phyloP scores from a whole-genome alignment of 2,888 invertebrate genomes.

The Taenaris catops region DNA sequence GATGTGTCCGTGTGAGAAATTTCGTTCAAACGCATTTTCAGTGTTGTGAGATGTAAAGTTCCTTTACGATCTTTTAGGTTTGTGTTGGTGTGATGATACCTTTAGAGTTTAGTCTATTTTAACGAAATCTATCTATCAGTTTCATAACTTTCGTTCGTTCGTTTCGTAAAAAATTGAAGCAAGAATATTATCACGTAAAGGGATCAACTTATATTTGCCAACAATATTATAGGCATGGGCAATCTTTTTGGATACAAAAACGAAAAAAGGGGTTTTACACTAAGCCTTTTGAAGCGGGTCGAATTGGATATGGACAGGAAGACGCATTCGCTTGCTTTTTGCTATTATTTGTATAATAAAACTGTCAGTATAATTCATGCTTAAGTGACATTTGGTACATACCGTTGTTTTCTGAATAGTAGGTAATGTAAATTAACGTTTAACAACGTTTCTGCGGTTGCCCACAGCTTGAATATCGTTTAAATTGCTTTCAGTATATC shows the following conservation, averaged over 20 bases:
- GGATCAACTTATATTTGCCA: slow-evolving; percentile 69
- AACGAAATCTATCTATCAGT: too few relatives aligned
- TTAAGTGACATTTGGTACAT: slow-evolving; percentile 56
- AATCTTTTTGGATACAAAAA: slow-evolving; percentile 71
- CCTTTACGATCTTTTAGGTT: too few relatives aligned
- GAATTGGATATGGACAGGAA: slow-evolving; percentile 70
- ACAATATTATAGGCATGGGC: slow-evolving; percentile 66
- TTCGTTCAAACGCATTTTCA: too few relatives aligned
- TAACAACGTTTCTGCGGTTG: background rate
- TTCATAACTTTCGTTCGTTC: too few relatives aligned
- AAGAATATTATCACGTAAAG: slow-evolving; percentile 14
- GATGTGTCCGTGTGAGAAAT: too few relatives aligned
- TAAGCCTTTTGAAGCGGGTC: slow-evolving; percentile 77
- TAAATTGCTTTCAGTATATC: too few relatives aligned
- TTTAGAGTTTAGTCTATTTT: too few relatives aligned
- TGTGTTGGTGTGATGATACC: too few relatives aligned
- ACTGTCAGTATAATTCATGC: slow-evolving; percentile 61
- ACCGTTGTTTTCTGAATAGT: slow-evolving; percentile 37
- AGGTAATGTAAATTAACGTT: slow-evolving; percentile 4
- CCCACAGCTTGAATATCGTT: too few relatives aligned
- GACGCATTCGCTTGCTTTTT: slow-evolving; percentile 63
- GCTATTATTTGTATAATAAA: slow-evolving; percentile 68
- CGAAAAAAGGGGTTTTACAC: slow-evolving; percentile 67
- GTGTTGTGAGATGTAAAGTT: too few relatives aligned
- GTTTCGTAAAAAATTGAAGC: too few relatives aligned